phyloP scores from a whole-genome alignment of 2,797 vertebrate genomes.

The Morelia viridis region DNA sequence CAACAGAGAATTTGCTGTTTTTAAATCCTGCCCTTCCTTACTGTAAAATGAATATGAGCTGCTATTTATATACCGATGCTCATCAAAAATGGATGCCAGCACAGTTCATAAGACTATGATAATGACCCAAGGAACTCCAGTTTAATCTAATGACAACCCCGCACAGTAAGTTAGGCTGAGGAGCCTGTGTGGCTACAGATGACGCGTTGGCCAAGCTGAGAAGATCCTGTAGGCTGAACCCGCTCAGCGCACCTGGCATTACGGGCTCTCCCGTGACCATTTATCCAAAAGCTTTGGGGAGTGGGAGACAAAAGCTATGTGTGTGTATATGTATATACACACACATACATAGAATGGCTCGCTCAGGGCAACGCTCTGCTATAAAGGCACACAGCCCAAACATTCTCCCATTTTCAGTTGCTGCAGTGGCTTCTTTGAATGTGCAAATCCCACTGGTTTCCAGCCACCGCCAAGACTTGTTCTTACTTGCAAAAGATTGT shows the following conservation, averaged over 20 bases:
- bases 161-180: too few species aligned
- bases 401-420: not conserved
- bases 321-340: not conserved
- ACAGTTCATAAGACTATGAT: too few species aligned
- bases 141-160: not conserved
- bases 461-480: not conserved
- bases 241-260: fast-evolving
- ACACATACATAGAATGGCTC: not conserved
- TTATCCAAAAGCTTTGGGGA: not conserved
- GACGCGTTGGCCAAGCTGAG: not conserved
- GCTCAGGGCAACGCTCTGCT: not conserved
- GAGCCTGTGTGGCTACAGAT: not conserved
- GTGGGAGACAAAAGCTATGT: not conserved
- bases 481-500: not conserved
- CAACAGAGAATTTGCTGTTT: not conserved
- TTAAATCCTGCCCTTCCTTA: not conserved
- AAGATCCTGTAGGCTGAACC: not conserved
- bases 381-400: not conserved
- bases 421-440: not conserved
- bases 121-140: not conserved
- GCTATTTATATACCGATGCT: not conserved
- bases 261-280: not conserved
- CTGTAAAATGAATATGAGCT: not conserved
- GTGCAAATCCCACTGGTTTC: not conserved
- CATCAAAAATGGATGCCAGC: not conserved